These are phyloP conservation scores for Entelurus aequoreus DNA, from an alignment of 2,113 vertebrate genomes.

Conservation along the genomic window DNA sequence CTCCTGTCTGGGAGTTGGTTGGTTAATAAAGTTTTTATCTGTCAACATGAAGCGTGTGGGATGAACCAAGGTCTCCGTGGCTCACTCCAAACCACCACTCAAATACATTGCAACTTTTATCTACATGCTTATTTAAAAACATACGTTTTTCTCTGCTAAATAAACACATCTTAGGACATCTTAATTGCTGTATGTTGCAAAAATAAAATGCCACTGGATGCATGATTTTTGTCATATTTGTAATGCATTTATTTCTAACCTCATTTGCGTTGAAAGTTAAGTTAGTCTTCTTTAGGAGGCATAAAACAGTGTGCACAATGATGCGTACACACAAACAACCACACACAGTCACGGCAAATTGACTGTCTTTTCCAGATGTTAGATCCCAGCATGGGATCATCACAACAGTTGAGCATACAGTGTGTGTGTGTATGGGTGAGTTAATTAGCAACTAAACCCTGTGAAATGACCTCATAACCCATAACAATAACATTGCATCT, in stretches of 20 bases:
- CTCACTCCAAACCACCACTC: constrained; percentile 30
- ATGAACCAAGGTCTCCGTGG: constrained; percentile 60
- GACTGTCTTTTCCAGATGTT: constrained; percentile 42
- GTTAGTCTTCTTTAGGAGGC: neutral
- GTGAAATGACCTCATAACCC: constrained; percentile 41
- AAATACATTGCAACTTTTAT: constrained; percentile 51
- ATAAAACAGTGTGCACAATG: neutral
- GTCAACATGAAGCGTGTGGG: constrained; percentile 42
- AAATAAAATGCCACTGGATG: constrained; percentile 51
- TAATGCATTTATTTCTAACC: constrained; percentile 62
- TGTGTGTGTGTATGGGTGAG: constrained; percentile 19
- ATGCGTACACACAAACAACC: constrained; percentile 12
- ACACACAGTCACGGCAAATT: constrained; percentile 43
- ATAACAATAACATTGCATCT: constrained; percentile 13
- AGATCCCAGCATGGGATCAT: constrained; percentile 20
- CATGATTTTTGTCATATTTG: constrained; percentile 44
- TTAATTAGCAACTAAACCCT: constrained; percentile 47
- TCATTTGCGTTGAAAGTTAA: constrained; percentile 32
- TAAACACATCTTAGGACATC: constrained; percentile 59
- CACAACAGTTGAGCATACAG: constrained; percentile 11
- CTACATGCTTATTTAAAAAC: constrained; percentile 66
- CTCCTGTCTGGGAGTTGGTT: constrained; percentile 41
- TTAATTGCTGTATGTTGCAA: neutral
- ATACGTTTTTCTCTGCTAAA: constrained; percentile 33
- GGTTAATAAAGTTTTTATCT: constrained; percentile 69